phyloP scores from a whole-genome alignment of 92 coral and sea anemone genomes.

The Actinernus sp. region DNA sequence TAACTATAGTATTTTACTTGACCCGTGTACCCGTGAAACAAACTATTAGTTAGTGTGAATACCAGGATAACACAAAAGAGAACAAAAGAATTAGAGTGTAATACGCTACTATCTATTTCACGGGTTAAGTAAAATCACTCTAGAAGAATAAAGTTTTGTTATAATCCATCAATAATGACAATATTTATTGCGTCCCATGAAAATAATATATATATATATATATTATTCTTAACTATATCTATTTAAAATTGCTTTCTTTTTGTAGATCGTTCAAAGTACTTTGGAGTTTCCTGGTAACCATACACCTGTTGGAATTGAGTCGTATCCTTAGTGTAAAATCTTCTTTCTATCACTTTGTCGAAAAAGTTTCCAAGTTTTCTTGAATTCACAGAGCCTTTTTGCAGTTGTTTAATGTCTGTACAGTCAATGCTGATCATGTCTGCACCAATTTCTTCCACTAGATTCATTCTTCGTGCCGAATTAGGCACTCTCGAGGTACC shows the following conservation, averaged over 20 bases:
- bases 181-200: too few relatives aligned
- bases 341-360: conserved; percentile 92
- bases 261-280: conserved; percentile 62
- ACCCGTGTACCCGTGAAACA: too few relatives aligned
- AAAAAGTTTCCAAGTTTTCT: conserved; percentile 78
- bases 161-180: too few relatives aligned
- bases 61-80: too few relatives aligned
- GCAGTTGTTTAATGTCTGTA: conserved; percentile 72
- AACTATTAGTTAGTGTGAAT: too few relatives aligned
- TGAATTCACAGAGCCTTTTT: conserved; percentile 69
- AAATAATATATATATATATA: too few relatives aligned
- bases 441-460: conserved; percentile 98
- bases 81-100: too few relatives aligned
- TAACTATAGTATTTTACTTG: too few relatives aligned
- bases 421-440: conserved; percentile 88
- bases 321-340: conserved; percentile 80
- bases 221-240: not conserved
- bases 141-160: too few relatives aligned
- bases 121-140: too few relatives aligned
- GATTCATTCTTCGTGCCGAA: conserved; percentile 78
- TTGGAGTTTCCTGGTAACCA: conserved; percentile 68
- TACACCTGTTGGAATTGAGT: conserved; percentile 51
- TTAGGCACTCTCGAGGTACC: conserved; percentile 84
- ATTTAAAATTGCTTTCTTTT: conserved; percentile 82
- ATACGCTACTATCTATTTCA: too few relatives aligned